Evolutionary conservation across 2,888 invertebrate genomes (phyloP).

Genomic region (Druceiella hillmani): DNA sequence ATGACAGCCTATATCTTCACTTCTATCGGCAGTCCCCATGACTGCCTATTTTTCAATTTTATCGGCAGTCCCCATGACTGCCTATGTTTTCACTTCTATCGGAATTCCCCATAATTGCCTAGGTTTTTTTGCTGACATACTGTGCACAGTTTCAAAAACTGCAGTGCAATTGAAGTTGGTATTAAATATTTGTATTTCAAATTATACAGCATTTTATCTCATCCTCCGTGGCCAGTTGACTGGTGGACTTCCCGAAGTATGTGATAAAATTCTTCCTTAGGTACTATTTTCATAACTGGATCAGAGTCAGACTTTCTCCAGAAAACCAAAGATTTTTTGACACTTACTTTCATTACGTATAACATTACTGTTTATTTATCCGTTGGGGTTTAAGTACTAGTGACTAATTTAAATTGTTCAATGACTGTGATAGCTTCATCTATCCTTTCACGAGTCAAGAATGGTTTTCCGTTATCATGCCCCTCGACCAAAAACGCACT

Average conservation of each 20-base stretch:
- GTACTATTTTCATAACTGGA: slow-evolving; percentile 13
- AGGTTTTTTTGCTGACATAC: no score
- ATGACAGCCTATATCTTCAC: no score
- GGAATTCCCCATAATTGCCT: no score
- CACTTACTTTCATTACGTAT: no score
- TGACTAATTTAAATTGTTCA: slow-evolving; percentile 10
- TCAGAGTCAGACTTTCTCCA: slow-evolving; percentile 11
- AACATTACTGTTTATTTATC: slow-evolving; percentile 8
- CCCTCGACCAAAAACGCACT: slow-evolving; percentile 11
- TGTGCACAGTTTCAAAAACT: slow-evolving; percentile 19
- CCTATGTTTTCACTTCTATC: no score
- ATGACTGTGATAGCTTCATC: slow-evolving; percentile 10
- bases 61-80: no score
- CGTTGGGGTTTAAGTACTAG: slow-evolving; percentile 11
- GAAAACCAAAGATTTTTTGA: slow-evolving; percentile 12
- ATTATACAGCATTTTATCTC: slow-evolving; percentile 19
- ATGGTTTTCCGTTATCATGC: slow-evolving; percentile 11
- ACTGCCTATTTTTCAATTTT: no score
- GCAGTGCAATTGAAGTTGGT: slow-evolving; percentile 10
- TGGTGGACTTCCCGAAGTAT: slow-evolving; percentile 13
- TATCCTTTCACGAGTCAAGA: slow-evolving; percentile 12
- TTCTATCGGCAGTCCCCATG: no score
- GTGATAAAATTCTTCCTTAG: no score
- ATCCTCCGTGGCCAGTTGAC: slow-evolving; percentile 18
- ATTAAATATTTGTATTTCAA: slow-evolving; percentile 13